phyloP scores from a whole-genome alignment of 2,888 invertebrate genomes.

The Leptogaster cylindrica region DNA sequence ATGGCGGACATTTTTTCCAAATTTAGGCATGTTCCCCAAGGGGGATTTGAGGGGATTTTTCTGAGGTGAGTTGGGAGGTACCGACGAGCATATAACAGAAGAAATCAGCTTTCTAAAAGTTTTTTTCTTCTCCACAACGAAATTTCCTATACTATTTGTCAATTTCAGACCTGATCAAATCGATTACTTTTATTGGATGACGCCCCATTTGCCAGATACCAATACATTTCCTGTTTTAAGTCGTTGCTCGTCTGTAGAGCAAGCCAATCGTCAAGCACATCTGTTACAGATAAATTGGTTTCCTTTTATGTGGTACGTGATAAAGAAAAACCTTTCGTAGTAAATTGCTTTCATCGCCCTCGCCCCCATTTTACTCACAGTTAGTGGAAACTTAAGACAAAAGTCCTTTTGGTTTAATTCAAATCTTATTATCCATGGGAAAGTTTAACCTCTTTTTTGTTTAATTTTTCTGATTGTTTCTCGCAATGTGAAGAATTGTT shows the following conservation, averaged over 20 bases:
- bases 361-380: neutral
- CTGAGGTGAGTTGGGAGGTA: too few species aligned
- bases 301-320: constrained; percentile 43
- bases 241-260: constrained; percentile 38
- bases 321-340: constrained; percentile 36
- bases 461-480: too few species aligned
- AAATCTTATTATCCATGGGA: constrained; percentile 1
- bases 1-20: too few species aligned
- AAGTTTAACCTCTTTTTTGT: neutral
- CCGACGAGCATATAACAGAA: too few species aligned
- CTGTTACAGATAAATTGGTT: constrained; percentile 42
- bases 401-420: neutral
- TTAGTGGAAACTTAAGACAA: constrained; percentile 10
- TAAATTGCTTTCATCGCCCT: constrained; percentile 28
- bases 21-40: too few species aligned
- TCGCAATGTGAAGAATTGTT: too few species aligned
- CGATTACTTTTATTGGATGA: neutral
- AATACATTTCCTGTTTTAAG: constrained; percentile 39
- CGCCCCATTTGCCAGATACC: too few species aligned
- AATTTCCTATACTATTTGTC: neutral
- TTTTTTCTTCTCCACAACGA: too few species aligned
- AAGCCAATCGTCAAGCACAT: constrained; percentile 42
- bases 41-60: too few species aligned
- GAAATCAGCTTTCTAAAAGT: too few species aligned
- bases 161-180: neutral